These are phyloP conservation scores for Isoperla grammatica DNA, from an alignment of 2,888 invertebrate genomes.

Conservation along the genomic window DNA sequence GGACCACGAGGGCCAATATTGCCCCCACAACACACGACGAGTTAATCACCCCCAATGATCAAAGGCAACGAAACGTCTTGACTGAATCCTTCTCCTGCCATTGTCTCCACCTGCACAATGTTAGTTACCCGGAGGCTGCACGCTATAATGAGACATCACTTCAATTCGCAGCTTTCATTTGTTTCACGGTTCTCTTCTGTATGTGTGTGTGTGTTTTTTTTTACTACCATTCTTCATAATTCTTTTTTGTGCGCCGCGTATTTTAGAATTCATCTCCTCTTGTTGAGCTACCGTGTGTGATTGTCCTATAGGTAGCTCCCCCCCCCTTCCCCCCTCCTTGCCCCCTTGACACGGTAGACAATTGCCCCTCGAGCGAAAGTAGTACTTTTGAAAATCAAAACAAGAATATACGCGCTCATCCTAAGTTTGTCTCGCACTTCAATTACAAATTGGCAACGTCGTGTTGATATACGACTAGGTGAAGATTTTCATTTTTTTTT, in stretches of 20 bases:
- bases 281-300: neutral
- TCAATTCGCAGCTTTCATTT: constrained; percentile 26
- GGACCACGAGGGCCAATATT: too few relatives aligned
- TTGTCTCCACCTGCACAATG: too few relatives aligned
- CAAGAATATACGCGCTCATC: neutral
- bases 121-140: neutral
- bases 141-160: constrained; percentile 28
- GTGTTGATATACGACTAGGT: neutral
- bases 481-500: too few relatives aligned
- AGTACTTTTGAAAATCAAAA: constrained; percentile 19
- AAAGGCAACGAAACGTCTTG: too few relatives aligned
- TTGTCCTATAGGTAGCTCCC: constrained; percentile 9
- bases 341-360: constrained; percentile 13
- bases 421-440: constrained; percentile 5
- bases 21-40: too few relatives aligned
- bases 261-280: constrained; percentile 3
- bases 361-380: constrained; percentile 18
- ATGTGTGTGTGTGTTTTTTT: constrained; percentile 4
- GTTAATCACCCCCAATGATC: too few relatives aligned
- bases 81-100: too few relatives aligned
- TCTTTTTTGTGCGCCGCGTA: constrained; percentile 2
- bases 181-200: too few relatives aligned
- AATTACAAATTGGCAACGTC: constrained; percentile 15
- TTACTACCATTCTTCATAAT: constrained; percentile 14
- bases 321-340: constrained; percentile 5